A percentile compares a stretch with the other conserved stretches of the same genome.
Evolutionary conservation across 2,888 invertebrate species (phyloP).

Genomic region (Drosophila kanekoi): DNA sequence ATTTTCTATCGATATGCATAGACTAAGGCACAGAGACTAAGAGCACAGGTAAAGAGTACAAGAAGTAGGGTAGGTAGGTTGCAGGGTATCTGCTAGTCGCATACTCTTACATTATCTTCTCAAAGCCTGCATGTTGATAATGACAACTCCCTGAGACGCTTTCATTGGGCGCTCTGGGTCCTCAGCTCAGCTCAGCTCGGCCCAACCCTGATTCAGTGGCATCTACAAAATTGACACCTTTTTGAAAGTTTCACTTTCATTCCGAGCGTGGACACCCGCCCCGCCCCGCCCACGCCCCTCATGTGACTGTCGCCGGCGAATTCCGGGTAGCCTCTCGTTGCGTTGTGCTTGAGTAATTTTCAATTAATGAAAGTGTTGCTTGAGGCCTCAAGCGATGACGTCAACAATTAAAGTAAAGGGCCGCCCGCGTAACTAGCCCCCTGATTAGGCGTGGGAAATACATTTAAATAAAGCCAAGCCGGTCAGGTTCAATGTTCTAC

Average conservation of each 20-base stretch:
- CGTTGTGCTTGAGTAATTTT: conserved; percentile 71
- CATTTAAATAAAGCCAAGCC: conserved; percentile 25
- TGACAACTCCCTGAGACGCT: conserved; percentile 26
- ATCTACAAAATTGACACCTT: conserved; percentile 72
- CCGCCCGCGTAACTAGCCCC: conserved; percentile 6
- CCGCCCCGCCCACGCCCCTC: not conserved
- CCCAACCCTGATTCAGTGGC: conserved; percentile 57
- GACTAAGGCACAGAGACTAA: no score
- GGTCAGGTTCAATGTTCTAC: conserved; percentile 63
- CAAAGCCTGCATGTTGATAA: no score
- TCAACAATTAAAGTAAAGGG: conserved; percentile 57
- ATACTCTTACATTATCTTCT: no score
- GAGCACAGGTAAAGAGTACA: no score
- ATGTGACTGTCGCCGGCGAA: conserved; percentile 27
- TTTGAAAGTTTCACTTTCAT: conserved; percentile 77
- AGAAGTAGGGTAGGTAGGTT: no score
- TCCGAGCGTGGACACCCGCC: conserved; percentile 27
- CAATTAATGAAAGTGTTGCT: conserved; percentile 75
- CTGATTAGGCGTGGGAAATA: conserved; percentile 44
- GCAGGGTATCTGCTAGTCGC: no score
- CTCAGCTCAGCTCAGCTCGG: conserved; percentile 17
- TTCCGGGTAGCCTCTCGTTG: conserved; percentile 61
- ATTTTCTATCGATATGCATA: no score
- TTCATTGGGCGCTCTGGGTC: conserved; percentile 43
- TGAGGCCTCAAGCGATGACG: conserved; percentile 50